phyloP scores from a whole-genome alignment of 53 echinoderm and acorn worm species.

The Holothuria leucospilota region DNA sequence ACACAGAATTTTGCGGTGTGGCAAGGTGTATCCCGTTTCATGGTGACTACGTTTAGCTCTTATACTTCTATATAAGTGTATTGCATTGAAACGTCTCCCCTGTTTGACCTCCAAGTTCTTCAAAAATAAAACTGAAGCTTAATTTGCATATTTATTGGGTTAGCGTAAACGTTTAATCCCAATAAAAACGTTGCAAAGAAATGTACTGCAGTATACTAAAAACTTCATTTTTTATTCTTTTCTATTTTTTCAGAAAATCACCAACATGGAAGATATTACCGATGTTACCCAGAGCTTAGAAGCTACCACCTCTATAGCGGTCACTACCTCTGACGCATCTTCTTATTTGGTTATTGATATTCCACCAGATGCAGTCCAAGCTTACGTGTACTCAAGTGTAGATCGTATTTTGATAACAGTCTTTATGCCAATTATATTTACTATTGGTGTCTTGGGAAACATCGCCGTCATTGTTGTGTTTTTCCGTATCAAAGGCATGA shows the following conservation, averaged over 20 bases:
- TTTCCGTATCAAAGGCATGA: slow-evolving; percentile 69
- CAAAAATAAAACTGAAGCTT: no score
- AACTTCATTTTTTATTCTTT: no score
- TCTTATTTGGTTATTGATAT: slow-evolving; percentile 35
- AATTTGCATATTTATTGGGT: no score
- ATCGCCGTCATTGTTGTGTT: slow-evolving; percentile 85
- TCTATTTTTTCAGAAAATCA: background rate
- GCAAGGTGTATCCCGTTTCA: no score
- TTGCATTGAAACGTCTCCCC: no score
- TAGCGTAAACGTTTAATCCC: no score
- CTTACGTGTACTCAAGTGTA: slow-evolving; percentile 74
- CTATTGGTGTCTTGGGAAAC: slow-evolving; percentile 93
- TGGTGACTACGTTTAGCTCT: no score
- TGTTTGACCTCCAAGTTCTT: no score
- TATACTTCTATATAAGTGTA: no score
- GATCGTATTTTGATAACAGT: slow-evolving; percentile 81
- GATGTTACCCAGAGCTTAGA: background rate
- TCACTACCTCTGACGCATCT: background rate
- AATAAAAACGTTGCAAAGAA: no score
- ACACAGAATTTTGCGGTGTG: no score
- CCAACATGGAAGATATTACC: background rate
- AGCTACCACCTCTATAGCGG: background rate
- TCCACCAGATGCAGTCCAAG: slow-evolving; percentile 52
- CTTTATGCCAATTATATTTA: slow-evolving; percentile 91
- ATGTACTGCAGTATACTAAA: no score